Percentiles rank a stretch among this genome's conserved stretches.
Evolutionary conservation across 1,140 invertebrate genomes (phyloP).

Genomic region (Tenebrio molitor): DNA sequence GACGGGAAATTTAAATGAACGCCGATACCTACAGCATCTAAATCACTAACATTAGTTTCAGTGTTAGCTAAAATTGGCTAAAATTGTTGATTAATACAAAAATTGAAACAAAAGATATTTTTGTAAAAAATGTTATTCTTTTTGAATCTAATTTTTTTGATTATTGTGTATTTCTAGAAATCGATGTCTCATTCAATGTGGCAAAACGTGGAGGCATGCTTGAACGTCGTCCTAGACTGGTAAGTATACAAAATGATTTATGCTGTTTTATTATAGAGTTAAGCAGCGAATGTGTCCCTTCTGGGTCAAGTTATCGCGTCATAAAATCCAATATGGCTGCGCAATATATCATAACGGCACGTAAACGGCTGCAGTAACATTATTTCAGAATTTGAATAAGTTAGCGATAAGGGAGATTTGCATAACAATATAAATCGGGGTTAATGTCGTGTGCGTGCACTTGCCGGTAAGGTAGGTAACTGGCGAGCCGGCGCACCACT

Average conservation of each 20-base stretch:
- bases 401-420: slow-evolving; percentile 65
- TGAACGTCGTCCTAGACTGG: no score
- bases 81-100: no score
- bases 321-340: slow-evolving; percentile 63
- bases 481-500: slow-evolving; percentile 57
- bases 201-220: no score
- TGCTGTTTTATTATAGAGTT: slow-evolving; percentile 38
- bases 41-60: no score
- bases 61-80: no score
- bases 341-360: slow-evolving; percentile 65
- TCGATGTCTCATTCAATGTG: no score
- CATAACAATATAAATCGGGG: slow-evolving; percentile 69
- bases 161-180: no score
- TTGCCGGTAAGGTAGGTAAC: slow-evolving; percentile 61
- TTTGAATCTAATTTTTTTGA: no score
- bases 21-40: no score
- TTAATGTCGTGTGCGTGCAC: slow-evolving; percentile 67
- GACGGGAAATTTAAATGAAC: no score
- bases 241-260: slow-evolving; percentile 27
- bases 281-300: slow-evolving; percentile 32
- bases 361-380: slow-evolving; percentile 63
- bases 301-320: slow-evolving; percentile 51
- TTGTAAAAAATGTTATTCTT: no score
- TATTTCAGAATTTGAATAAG: slow-evolving; percentile 67
- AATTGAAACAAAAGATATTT: no score